Conservation (phyloP, 1,140 invertebrate genomes). For the Hydropsyche tenuis region DNA sequence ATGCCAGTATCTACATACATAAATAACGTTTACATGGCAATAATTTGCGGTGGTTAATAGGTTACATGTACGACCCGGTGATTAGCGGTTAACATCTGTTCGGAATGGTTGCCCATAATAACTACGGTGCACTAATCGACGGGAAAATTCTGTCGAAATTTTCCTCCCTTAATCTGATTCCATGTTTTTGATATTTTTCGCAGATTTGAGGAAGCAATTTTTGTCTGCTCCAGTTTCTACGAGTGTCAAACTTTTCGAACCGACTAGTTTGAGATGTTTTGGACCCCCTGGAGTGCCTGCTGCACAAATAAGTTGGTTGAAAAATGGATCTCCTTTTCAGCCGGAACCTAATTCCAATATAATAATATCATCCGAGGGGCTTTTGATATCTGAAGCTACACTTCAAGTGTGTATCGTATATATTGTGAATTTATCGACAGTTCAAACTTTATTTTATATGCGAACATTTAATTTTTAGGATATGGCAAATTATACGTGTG, state of each 20-base stretch:
- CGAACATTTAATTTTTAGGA: conserved; percentile 64
- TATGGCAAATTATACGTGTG: conserved; percentile 96
- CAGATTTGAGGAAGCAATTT: conserved; percentile 87
- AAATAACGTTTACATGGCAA: not conserved
- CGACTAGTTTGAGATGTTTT: conserved; percentile 87
- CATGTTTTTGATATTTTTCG: conserved; percentile 51
- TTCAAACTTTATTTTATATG: no score
- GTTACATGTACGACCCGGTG: conserved; percentile 28
- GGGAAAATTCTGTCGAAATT: conserved; percentile 11
- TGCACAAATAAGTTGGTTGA: conserved; percentile 83
- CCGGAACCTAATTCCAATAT: conserved; percentile 65
- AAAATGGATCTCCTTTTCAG: conserved; percentile 74
- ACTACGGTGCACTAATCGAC: not conserved
- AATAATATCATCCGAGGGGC: conserved; percentile 84
- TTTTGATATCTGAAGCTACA: conserved; percentile 88
- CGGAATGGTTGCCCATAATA: conserved; percentile 26
- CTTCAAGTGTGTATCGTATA: no score
- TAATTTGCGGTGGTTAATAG: conserved; percentile 31
- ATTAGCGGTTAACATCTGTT: conserved; percentile 40
- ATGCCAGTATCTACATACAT: not conserved
- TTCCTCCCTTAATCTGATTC: not conserved
- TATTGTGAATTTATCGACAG: no score
- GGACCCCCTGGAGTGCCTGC: conserved; percentile 86
- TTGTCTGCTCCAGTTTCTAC: conserved; percentile 80
- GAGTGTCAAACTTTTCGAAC: conserved; percentile 81